Evolutionary conservation across 2,113 vertebrate genomes (phyloP), one percentile per base, ranked within the genome.

Genomic region (Antechinus stuartii): DNA sequence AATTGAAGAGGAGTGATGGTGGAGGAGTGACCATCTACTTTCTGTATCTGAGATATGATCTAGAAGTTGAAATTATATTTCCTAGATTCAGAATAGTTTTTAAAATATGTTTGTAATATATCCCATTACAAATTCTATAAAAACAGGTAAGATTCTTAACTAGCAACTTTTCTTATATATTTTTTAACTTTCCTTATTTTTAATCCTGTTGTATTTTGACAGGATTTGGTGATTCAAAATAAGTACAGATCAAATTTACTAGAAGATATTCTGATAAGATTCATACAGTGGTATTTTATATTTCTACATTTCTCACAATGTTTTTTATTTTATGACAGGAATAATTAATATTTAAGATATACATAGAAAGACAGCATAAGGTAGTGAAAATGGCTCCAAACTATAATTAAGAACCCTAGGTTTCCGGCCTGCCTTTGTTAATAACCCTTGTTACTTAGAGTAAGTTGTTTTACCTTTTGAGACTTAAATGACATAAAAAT

Each of bases 221-320:
- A 7, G 46, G 91, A 91, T 93, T 96, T 97, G 92, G 68, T 27
- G 84, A 91, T 92, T 95, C 1, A 95, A 94, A 97, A 46, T 96
- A 93, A 95, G 84, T 84, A 27, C 1, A 24, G 35, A 25, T 95
- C 10, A 92, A 30, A 49, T 61, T 93, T 24, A 94, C 89, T 1
- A 95, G 55, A 94, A 89, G 93, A 92, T 95, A 95, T 96, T 96
- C 53, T 57, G 46, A 94, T 95, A 95, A 68, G 91, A 6, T 95
- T 91, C 89, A 8, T 42, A 93, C 3, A 55, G 1, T 61, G n/a
- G 24, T 92, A 16, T 2, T 90, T 2, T 90, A 76, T 93, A 96
- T 90, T 93, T 96, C 26, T 93, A 0, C 46, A 46, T 49, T 22
- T 26, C 5, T 96, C 54, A 55, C 53, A 90, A 3, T 46, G 1